Evolutionary conservation across 2,797 vertebrate genomes (phyloP).

Genomic region (Cirrhinus molitorella): DNA sequence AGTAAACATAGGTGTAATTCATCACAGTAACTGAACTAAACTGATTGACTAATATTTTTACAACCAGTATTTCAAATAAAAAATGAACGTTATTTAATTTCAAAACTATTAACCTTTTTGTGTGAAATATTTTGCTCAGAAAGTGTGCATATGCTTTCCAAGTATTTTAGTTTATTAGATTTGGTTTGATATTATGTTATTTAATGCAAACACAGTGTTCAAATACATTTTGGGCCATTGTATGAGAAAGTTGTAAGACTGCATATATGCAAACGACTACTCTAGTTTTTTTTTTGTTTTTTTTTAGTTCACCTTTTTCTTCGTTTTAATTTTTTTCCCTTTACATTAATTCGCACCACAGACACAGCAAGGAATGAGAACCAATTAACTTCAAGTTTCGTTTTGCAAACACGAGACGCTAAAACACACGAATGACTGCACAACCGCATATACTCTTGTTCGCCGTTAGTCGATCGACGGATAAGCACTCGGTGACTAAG

Average conservation of each 20-base stretch:
- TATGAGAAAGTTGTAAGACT: neutral
- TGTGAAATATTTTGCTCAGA: neutral
- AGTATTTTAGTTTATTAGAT: too few species aligned
- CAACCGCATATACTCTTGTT: neutral
- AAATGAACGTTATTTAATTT: neutral
- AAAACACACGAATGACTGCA: neutral
- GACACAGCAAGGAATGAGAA: neutral
- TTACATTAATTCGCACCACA: neutral
- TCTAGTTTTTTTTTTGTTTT: neutral
- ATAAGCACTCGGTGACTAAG: neutral
- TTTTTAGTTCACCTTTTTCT: neutral
- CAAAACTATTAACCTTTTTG: too few species aligned
- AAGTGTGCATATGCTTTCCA: neutral
- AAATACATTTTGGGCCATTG: neutral
- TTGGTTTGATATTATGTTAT: neutral
- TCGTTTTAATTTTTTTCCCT: too few species aligned
- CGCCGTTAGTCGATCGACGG: too few species aligned
- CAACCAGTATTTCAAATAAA: too few species aligned
- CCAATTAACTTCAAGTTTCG: neutral
- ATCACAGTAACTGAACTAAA: neutral
- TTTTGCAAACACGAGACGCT: neutral
- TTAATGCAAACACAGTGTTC: neutral
- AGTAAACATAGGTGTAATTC: neutral
- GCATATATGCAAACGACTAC: neutral
- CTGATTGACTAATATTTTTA: neutral